phyloP scores from a whole-genome alignment of 2,888 invertebrate genomes.

The Mythimna vitellina region DNA sequence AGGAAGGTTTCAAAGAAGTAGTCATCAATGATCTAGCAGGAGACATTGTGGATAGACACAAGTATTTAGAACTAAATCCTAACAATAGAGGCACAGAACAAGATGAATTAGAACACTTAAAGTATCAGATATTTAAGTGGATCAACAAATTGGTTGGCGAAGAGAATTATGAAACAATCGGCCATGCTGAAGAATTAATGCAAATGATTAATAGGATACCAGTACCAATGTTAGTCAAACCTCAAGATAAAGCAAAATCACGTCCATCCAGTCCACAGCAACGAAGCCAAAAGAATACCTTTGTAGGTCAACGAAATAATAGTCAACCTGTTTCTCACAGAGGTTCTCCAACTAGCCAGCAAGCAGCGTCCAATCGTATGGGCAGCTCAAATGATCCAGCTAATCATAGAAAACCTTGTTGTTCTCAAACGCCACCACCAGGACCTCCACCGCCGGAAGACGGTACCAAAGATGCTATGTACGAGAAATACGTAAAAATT shows the following conservation, averaged over 20 bases:
- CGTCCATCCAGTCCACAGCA: neutral
- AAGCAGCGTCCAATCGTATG: neutral
- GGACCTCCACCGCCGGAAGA: neutral
- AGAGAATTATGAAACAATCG: constrained; percentile 69
- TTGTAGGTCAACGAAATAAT: neutral
- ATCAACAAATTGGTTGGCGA: constrained; percentile 75
- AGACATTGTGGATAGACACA: constrained; percentile 80
- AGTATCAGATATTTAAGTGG: constrained; percentile 82
- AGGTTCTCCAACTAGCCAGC: neutral
- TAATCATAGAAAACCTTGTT: constrained; percentile 22
- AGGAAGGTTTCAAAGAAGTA: constrained; percentile 64
- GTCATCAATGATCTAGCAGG: constrained; percentile 76
- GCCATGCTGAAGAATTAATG: constrained; percentile 75
- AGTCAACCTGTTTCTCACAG: neutral
- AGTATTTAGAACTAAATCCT: constrained; percentile 77
- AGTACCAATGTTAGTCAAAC: constrained; percentile 64
- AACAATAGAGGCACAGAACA: constrained; percentile 56
- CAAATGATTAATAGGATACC: constrained; percentile 71
- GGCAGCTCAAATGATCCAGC: neutral
- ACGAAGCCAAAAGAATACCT: neutral
- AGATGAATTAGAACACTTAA: constrained; percentile 79
- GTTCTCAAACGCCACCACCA: constrained; percentile 7
- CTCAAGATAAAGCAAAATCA: constrained; percentile 9
- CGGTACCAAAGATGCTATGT: constrained; percentile 55
- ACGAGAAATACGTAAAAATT: constrained; percentile 65